phyloP scores from a whole-genome alignment of 2,888 invertebrate species.

The Agrochola litura region DNA sequence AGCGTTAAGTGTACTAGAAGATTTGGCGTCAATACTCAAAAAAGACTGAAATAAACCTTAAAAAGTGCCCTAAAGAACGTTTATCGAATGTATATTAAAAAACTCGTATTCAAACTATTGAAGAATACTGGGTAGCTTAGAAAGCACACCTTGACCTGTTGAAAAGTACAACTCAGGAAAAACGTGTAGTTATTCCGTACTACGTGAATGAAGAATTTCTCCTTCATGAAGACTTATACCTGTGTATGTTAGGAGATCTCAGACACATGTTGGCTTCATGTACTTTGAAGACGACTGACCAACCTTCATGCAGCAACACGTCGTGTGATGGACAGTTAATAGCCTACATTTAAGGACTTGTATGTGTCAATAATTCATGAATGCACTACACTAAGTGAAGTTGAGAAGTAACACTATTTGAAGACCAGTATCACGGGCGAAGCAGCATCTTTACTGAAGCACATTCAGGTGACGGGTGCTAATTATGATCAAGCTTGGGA shows the following conservation, averaged over 20 bases:
- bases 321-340: constrained; percentile 20
- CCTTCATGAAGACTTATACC: neutral
- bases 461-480: constrained; percentile 36
- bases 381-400: constrained; percentile 37
- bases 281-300: neutral
- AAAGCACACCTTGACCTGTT: constrained; percentile 3
- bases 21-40: neutral
- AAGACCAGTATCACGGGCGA: constrained; percentile 52
- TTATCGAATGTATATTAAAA: constrained; percentile 8
- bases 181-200: constrained; percentile 1
- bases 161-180: constrained; percentile 5
- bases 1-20: neutral
- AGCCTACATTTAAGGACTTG: constrained; percentile 49
- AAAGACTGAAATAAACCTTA: constrained; percentile 9
- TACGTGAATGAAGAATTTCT: neutral
- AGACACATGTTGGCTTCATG: neutral
- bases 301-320: neutral
- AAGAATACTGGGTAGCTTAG: constrained; percentile 10
- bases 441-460: constrained; percentile 44
- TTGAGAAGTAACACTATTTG: constrained; percentile 59
- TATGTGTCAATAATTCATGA: constrained; percentile 50
- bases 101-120: constrained; percentile 4
- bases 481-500: constrained; percentile 53
- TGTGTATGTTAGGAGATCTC: constrained; percentile 2
- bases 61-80: neutral